Evolutionary conservation across 1,140 invertebrate genomes (phyloP).

Genomic region (Pseudomyrmex pallidus): DNA sequence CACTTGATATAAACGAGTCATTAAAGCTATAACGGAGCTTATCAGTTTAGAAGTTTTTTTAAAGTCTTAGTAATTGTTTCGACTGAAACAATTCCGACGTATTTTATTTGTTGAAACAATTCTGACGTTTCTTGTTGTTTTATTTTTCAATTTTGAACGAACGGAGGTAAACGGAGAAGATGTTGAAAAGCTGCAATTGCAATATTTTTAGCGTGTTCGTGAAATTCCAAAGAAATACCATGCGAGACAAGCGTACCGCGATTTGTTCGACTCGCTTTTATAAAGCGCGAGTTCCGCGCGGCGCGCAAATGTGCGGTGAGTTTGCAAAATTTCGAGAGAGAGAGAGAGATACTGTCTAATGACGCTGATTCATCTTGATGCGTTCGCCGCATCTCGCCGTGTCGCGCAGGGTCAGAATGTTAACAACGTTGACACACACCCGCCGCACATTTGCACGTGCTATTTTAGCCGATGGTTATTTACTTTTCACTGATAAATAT

Average conservation of each 20-base stretch:
- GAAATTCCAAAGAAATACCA: not conserved
- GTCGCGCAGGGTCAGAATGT: slow-evolving; percentile 10
- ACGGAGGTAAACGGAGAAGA: too few relatives aligned
- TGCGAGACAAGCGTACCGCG: not conserved
- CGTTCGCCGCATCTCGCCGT: slow-evolving; percentile 8
- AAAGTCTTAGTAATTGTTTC: too few relatives aligned
- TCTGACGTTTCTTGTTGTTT: too few relatives aligned
- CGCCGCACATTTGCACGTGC: not conserved
- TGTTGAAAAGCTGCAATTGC: not conserved
- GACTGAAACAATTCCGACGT: too few relatives aligned
- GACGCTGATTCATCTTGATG: slow-evolving; percentile 51
- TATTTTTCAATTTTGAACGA: too few relatives aligned
- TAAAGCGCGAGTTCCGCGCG: not conserved
- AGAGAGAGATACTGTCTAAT: not conserved
- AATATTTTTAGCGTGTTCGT: not conserved
- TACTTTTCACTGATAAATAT: slow-evolving; percentile 46
- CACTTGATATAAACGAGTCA: too few relatives aligned
- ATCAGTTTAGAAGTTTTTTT: too few relatives aligned
- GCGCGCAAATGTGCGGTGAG: slow-evolving; percentile 33
- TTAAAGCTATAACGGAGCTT: too few relatives aligned
- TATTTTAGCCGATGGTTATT: slow-evolving; percentile 44
- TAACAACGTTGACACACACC: slow-evolving; percentile 42
- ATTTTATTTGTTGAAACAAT: too few relatives aligned
- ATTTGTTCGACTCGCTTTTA: not conserved
- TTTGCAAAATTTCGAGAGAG: slow-evolving; percentile 9